Conservation (phyloP, 1,140 invertebrate species). For the Calycopis cecrops region DNA sequence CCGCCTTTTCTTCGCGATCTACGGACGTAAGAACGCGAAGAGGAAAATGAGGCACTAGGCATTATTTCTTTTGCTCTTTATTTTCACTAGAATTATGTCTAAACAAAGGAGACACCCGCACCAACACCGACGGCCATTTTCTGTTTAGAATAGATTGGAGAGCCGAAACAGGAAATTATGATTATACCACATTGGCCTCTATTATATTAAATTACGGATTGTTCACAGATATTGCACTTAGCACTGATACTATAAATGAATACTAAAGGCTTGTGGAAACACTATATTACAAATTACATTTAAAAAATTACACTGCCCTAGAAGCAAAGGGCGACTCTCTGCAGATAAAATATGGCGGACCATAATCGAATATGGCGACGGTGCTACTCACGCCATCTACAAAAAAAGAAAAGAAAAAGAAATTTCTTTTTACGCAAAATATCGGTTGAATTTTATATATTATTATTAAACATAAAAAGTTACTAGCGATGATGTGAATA, state of each 20-base stretch:
- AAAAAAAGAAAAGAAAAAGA: conserved; percentile 23
- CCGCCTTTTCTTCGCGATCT: conserved; percentile 90
- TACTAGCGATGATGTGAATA: no score
- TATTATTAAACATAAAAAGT: no score
- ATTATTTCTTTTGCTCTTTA: conserved; percentile 79
- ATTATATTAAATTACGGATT: conserved; percentile 35
- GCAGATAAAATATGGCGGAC: conserved; percentile 68
- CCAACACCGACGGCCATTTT: conserved; percentile 80
- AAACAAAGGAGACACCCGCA: conserved; percentile 81
- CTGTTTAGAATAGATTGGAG: conserved; percentile 75
- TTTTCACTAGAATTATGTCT: conserved; percentile 73
- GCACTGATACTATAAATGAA: conserved; percentile 54
- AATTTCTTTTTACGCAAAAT: conserved; percentile 8
- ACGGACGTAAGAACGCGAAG: conserved; percentile 89
- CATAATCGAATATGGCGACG: conserved; percentile 56
- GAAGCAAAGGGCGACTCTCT: conserved; percentile 64
- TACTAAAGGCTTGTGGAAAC: conserved; percentile 60
- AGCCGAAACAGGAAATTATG: conserved; percentile 64
- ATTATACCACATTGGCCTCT: conserved; percentile 54
- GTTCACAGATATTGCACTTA: conserved; percentile 54
- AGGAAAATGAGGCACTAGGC: conserved; percentile 93
- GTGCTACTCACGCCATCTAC: conserved; percentile 48
- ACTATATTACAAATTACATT: conserved; percentile 59
- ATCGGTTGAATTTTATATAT: no score
- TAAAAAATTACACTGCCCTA: conserved; percentile 60